Evolutionary conservation across 2,888 invertebrate genomes (phyloP), one percentile per base, ranked within the genome.

Genomic region (Idaea aversata): DNA sequence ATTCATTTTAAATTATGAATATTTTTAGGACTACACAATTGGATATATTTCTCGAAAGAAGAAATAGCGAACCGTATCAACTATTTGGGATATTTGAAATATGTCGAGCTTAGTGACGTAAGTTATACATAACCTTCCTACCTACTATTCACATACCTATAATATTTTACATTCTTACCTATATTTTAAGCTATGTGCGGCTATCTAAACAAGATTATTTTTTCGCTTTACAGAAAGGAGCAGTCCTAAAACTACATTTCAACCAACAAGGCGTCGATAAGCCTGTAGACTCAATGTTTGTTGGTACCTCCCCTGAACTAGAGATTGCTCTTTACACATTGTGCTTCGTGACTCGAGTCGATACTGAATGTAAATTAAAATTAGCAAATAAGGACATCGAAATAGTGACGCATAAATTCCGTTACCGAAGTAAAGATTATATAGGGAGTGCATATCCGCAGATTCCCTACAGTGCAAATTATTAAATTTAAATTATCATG

Each of bases 311-410:
- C 64, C 98, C 98, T 0, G 98, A 98, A 88, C 91, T 98, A 72
- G 98, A 99, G 87, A 94, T 99, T 89, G 97, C 98, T 0, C 86
- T 98, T 3, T 98, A 98, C 84, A 97, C 98, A 0, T 94, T 98
- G 5, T 99, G 98, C 82, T 98, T 97, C 84, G 91, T 97, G 60
- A 91, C 96, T 15, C 94, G 97, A 64, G 95, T 96, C 0, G 96
- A 97, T 77, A 92, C 94, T 67, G 93, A 95, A 5, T 98, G 98
- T 76, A 96, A 95, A 0, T 93, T 98, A 13, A 95, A 95, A 64
- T 88, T 97, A 67, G 95, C 94, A 68, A 96, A 95, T 57, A 95
- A 95, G 68, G 94, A 94, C 71, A 95, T 98, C 70, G 94, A 94
- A 69, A 95, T 98, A 70, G 88, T 95, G 70, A 97, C 97, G 0